Base-by-base conservation (phyloP, 2,113 vertebrate species). In the Peucedramus taeniatus region DNA sequence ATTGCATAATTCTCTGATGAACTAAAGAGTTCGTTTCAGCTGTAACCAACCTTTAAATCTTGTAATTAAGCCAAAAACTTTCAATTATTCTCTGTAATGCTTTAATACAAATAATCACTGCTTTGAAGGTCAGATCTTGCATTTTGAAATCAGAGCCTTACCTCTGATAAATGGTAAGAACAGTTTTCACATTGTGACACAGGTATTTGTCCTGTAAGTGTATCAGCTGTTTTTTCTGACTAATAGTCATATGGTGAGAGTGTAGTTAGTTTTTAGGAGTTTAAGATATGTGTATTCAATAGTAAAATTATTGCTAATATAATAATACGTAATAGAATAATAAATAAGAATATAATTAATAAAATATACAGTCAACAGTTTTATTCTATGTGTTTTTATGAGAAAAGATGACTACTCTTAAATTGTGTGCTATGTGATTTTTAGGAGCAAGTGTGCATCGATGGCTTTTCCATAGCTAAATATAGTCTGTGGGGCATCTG, bases 101-200 rank as follows among this genome's bases (percentile, higher is more conserved):
- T 10, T 9, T 42, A 42, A 33, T 33, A 27, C 35, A 87, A 74
- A 30, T 60, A 75, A 31, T 76, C 42, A 61, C 4, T 3, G 1
- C 53, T 89, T 74, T 75, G 78, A 84, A 89, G 33, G 51, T 66
- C 16, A 39, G 24, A 39, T 54, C 17, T 45, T 49, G 30, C 26
- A 53, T 91, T 84, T 78, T 93, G 65, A 87, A 84, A 81, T 87
- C n/a, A 27, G 26, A 91, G 44, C 8, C 10, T 51, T 80, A 10
- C 35, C 27, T 60, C 15, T 91, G 33, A 40, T 74, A 93, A 98
- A 98, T 20, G 96, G 96, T 98, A 91, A 74, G 92, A 69, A 40
- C 31, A 42, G 15, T 76, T 90, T 83, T 72, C 26, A 40, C 15
- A 8, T 44, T 33, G 19, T 69, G 30, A 40, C 27, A 40, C 15